A percentile compares a stretch with the other conserved stretches of the same genome.
phyloP scores from a whole-genome alignment of 2,113 vertebrate species.

The Rhynchomys soricoides region DNA sequence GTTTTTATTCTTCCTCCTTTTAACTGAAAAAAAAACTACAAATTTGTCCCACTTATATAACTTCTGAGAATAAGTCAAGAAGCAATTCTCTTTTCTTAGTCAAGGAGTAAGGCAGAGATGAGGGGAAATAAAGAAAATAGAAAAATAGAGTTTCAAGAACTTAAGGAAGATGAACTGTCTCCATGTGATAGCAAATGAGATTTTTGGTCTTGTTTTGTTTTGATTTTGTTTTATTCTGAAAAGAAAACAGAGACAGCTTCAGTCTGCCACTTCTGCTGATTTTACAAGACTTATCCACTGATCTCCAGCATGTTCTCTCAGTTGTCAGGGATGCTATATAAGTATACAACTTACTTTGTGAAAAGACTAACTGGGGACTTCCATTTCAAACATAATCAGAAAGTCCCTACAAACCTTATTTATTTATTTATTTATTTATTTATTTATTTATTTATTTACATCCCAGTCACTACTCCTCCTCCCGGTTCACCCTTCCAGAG shows the following conservation, averaged over 20 bases:
- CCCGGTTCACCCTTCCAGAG: too few species aligned
- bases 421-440: too few species aligned
- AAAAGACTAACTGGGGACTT: slow-evolving; percentile 1
- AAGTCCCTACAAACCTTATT: slow-evolving; percentile 13
- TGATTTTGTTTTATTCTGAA: not conserved
- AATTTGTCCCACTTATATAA: not conserved
- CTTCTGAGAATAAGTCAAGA: not conserved
- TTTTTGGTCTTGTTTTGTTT: not conserved
- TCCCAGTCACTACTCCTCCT: too few species aligned
- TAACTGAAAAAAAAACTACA: not conserved
- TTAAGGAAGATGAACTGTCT: not conserved
- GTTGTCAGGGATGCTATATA: not conserved
- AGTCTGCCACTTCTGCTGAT: not conserved
- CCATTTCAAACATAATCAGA: slow-evolving; percentile 55
- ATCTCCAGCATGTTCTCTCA: not conserved
- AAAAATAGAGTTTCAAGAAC: not conserved
- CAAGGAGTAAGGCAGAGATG: not conserved
- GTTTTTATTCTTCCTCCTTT: not conserved
- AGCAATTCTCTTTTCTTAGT: not conserved
- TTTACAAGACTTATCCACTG: slow-evolving; percentile 5
- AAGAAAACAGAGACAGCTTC: not conserved
- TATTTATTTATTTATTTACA: too few species aligned
- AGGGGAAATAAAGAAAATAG: not conserved
- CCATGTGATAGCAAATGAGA: not conserved
- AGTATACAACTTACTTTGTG: slow-evolving; percentile 43